Conservation (phyloP, 2,888 invertebrate species). For the Paralinhomoeus sp. region DNA sequence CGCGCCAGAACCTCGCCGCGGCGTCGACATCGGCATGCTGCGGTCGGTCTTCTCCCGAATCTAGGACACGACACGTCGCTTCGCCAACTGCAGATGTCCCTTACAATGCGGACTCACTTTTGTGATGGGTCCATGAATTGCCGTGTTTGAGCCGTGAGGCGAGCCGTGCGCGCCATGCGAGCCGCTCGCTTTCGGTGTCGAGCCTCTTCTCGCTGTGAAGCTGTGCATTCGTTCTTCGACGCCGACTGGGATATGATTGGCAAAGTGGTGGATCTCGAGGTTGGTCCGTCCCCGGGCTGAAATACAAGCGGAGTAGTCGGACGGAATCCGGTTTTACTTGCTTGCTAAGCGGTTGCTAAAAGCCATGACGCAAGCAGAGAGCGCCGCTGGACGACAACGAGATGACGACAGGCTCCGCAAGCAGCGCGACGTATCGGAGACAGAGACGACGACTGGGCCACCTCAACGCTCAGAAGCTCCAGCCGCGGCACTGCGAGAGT, state of each 20-base stretch:
- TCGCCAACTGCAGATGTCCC: not conserved
- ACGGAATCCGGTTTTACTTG: no score
- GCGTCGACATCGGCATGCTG: conserved; percentile 57
- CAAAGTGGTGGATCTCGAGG: no score
- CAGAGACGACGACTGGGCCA: not conserved
- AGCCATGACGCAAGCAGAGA: no score
- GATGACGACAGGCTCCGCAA: not conserved
- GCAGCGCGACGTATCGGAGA: not conserved
- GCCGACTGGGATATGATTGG: no score
- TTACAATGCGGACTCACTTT: conserved; percentile 63
- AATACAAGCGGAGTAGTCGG: no score
- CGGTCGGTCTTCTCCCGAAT: conserved; percentile 72
- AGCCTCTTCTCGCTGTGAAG: conserved; percentile 60
- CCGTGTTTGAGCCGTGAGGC: no score
- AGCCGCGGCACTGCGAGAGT: not conserved
- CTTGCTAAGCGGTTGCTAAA: no score
- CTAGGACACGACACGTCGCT: conserved; percentile 31
- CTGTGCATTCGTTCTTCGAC: conserved; percentile 96
- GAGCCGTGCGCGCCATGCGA: no score
- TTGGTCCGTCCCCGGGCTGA: conserved; percentile 99
- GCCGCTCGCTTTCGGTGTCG: not conserved
- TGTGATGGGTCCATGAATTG: conserved; percentile 61
- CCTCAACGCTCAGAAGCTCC: not conserved
- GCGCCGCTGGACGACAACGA: not conserved
- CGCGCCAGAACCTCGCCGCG: not conserved